These are phyloP conservation scores for Rhorus exstirpatorius DNA, from an alignment of 2,888 invertebrate genomes.

Conservation along the genomic window DNA sequence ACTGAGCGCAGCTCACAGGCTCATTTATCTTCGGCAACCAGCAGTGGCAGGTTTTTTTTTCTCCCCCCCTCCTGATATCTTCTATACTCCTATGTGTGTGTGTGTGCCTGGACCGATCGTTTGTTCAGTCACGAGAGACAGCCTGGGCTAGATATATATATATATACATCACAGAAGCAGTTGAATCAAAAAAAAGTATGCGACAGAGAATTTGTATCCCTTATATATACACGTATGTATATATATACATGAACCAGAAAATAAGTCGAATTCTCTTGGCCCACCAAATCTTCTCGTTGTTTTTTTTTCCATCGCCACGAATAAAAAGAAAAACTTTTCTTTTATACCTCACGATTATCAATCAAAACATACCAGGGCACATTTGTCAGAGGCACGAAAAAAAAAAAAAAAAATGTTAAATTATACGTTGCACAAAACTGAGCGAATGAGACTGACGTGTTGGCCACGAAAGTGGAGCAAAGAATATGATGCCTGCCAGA, in stretches of 20 bases:
- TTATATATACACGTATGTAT: too few relatives aligned
- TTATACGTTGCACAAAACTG: conserved; percentile 23
- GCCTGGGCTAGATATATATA: conserved; percentile 2
- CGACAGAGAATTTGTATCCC: conserved; percentile 39
- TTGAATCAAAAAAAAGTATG: conserved; percentile 36
- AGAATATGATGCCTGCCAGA: conserved; percentile 54
- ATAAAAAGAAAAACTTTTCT: conserved; percentile 20
- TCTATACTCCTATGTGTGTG: conserved; percentile 6
- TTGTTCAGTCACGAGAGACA: conserved; percentile 29
- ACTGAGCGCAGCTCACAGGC: conserved; percentile 30
- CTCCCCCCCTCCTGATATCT: conserved; percentile 10
- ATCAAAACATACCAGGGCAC: conserved; percentile 25
- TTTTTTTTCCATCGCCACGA: conserved; percentile 1
- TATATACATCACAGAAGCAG: conserved; percentile 2
- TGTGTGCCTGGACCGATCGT: conserved; percentile 7
- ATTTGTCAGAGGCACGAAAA: conserved; percentile 14
- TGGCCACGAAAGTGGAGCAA: conserved; percentile 59
- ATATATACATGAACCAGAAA: conserved; percentile 19
- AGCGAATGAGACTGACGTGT: conserved; percentile 48
- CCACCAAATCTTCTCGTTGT: conserved; percentile 6
- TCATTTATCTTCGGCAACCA: conserved; percentile 59
- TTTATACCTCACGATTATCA: background rate
- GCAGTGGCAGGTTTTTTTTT: conserved; percentile 41
- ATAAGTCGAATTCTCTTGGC: conserved; percentile 46
- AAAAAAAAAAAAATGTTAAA: conserved; percentile 18